phyloP scores from a whole-genome alignment of 2,797 vertebrate genomes.

The Chelon labrosus region DNA sequence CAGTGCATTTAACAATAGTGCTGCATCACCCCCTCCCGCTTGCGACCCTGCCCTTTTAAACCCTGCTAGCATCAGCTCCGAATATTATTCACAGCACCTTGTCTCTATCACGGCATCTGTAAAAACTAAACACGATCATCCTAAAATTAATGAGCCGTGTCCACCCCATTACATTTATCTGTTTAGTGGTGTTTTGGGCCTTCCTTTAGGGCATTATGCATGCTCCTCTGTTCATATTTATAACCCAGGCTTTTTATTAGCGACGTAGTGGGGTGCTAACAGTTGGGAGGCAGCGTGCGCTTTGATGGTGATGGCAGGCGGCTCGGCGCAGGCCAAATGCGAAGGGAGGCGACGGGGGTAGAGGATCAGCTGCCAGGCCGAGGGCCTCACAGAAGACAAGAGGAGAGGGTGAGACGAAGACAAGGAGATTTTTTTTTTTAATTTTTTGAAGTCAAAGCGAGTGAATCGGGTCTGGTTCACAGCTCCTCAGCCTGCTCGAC shows the following conservation, averaged over 20 bases:
- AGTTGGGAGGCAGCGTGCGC: constrained; percentile 76
- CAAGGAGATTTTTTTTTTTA: constrained; percentile 19
- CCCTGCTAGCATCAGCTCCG: constrained; percentile 50
- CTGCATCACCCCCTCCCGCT: constrained; percentile 54
- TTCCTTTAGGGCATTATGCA: constrained; percentile 79
- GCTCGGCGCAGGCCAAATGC: constrained; percentile 66
- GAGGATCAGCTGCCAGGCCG: constrained; percentile 73
- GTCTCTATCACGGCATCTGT: constrained; percentile 76
- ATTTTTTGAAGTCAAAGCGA: constrained; percentile 14
- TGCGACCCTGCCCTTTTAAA: constrained; percentile 61
- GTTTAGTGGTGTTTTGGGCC: constrained; percentile 81
- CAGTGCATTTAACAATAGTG: constrained; percentile 52
- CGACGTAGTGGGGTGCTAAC: constrained; percentile 76
- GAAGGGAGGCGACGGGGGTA: constrained; percentile 58
- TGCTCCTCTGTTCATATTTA: constrained; percentile 82
- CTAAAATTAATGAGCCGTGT: constrained; percentile 82
- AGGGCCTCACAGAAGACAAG: constrained; percentile 46
- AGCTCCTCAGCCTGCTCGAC: constrained; percentile 35
- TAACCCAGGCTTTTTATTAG: constrained; percentile 83
- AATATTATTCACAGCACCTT: constrained; percentile 77
- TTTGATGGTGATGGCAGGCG: constrained; percentile 79
- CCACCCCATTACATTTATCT: constrained; percentile 79
- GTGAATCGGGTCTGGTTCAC: constrained; percentile 32
- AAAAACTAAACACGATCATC: constrained; percentile 78
- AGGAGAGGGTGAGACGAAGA: constrained; percentile 40